phyloP scores from a whole-genome alignment of 2,113 vertebrate species.

The Pluvialis apricaria region DNA sequence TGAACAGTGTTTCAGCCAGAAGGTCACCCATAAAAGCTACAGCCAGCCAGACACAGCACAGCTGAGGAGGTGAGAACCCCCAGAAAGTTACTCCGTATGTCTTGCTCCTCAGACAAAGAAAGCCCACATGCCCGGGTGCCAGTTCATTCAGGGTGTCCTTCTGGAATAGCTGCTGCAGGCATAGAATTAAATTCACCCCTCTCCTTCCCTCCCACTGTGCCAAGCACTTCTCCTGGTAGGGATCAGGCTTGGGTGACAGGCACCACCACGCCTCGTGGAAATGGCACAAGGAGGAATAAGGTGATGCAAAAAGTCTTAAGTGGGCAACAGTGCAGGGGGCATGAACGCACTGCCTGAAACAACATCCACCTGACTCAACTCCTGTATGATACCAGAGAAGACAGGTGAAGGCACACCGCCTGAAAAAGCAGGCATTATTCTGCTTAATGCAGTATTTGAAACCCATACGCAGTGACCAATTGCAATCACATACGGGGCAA shows the following conservation, averaged over 20 bases:
- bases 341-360: not conserved
- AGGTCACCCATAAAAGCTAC: not conserved
- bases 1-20: not conserved
- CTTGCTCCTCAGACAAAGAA: not conserved
- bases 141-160: not conserved
- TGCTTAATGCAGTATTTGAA: not conserved
- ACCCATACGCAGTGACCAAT: rapidly evolving
- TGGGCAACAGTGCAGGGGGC: not conserved
- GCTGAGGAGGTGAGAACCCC: not conserved
- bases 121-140: too few species aligned
- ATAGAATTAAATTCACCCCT: not conserved
- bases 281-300: not conserved
- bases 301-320: not conserved
- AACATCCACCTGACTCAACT: not conserved
- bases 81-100: not conserved
- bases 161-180: not conserved
- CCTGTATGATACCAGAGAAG: not conserved
- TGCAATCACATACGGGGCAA: not conserved
- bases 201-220: not conserved
- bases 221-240: not conserved
- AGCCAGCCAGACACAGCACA: not conserved
- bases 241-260: not conserved
- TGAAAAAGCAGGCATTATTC: not conserved
- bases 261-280: not conserved
- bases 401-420: not conserved